These are phyloP conservation scores for Plemyria rubiginata DNA, from an alignment of 2,888 invertebrate genomes.

Conservation along the genomic window DNA sequence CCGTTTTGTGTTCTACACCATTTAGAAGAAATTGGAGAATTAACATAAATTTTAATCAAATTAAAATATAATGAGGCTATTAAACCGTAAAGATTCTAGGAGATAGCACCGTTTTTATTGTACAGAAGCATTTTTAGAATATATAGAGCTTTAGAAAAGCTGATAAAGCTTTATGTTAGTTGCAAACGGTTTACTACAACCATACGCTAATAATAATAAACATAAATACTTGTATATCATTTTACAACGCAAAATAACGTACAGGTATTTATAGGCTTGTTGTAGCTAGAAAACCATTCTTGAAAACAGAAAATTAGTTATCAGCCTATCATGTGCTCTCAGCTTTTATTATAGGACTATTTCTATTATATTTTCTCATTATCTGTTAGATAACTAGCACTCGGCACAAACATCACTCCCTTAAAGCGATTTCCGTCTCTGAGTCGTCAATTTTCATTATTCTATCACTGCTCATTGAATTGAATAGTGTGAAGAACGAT, in stretches of 20 bases:
- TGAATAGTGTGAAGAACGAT: slow-evolving; percentile 22
- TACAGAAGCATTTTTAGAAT: slow-evolving; percentile 18
- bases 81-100: slow-evolving; percentile 18
- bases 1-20: slow-evolving; percentile 1
- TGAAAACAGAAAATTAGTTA: slow-evolving; percentile 11
- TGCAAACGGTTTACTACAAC: slow-evolving; percentile 13
- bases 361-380: slow-evolving; percentile 7
- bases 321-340: neutral
- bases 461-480: slow-evolving; percentile 20
- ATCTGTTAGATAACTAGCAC: slow-evolving; percentile 9
- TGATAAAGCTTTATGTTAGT: slow-evolving; percentile 7
- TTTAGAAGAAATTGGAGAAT: slow-evolving; percentile 17
- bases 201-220: slow-evolving; percentile 14
- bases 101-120: slow-evolving; percentile 8
- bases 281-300: slow-evolving; percentile 1
- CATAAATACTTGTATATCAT: neutral
- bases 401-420: slow-evolving; percentile 14
- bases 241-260: slow-evolving; percentile 8
- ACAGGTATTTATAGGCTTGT: neutral
- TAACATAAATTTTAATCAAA: slow-evolving; percentile 26
- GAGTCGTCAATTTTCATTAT: slow-evolving; percentile 21
- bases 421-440: slow-evolving; percentile 20
- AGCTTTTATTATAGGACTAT: slow-evolving; percentile 1
- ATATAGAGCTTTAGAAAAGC: slow-evolving; percentile 2
- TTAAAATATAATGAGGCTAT: slow-evolving; percentile 22